Conservation (phyloP, 2,797 vertebrate species). For the Bradypodion ventrale region DNA sequence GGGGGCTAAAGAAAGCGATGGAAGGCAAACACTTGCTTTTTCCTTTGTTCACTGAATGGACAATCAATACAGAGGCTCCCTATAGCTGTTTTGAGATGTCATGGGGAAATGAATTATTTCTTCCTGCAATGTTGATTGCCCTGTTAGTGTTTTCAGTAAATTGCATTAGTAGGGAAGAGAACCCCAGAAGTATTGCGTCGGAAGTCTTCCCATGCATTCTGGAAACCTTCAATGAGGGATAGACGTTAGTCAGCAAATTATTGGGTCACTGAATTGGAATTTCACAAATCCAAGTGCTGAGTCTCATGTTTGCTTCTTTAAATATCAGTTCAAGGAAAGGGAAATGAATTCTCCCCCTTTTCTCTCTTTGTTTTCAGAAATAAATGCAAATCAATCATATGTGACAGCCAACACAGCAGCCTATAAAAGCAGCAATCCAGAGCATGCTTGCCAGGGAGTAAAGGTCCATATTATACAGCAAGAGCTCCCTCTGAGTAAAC, state of each 20-base stretch:
- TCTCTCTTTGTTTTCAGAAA: conserved; percentile 2
- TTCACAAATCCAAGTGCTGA: neutral
- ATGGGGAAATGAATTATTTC: conserved; percentile 52
- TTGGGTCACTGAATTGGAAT: conserved; percentile 4
- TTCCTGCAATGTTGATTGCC: conserved; percentile 14
- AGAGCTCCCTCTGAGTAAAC: neutral
- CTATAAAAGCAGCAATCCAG: neutral
- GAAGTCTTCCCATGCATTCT: conserved; percentile 58
- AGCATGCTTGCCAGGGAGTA: neutral
- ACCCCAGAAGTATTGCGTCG: conserved; percentile 43
- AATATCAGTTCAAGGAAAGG: neutral
- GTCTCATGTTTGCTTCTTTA: neutral
- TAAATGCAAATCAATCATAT: conserved; percentile 1
- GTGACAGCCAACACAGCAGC: neutral
- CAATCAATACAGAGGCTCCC: conserved; percentile 26
- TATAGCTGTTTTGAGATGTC: neutral
- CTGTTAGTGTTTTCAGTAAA: conserved; percentile 37
- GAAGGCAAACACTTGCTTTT: neutral
- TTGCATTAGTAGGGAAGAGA: conserved; percentile 14
- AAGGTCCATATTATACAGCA: too few relatives aligned
- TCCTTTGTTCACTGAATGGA: conserved; percentile 27
- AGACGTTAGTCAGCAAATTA: conserved; percentile 28
- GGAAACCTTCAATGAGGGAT: conserved; percentile 32
- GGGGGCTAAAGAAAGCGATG: conserved; percentile 12
- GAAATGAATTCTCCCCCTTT: neutral